Evolutionary conservation across 1,140 invertebrate species (phyloP).

Genomic region (Nebria ingens): DNA sequence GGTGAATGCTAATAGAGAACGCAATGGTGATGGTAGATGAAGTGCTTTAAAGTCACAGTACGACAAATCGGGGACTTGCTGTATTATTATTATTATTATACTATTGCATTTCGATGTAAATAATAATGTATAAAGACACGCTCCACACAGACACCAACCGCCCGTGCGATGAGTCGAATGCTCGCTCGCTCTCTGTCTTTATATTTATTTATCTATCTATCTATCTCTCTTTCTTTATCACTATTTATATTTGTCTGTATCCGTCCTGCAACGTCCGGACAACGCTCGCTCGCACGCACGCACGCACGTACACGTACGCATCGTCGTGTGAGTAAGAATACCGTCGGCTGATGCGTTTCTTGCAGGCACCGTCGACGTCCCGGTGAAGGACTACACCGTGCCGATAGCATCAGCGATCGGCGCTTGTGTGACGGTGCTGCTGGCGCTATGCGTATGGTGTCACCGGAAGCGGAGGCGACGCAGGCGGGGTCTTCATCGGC

Average conservation of each 20-base stretch:
- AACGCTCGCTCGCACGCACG: background rate
- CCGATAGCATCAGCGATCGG: conserved; percentile 38
- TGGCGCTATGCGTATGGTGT: conserved; percentile 30
- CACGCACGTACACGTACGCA: background rate
- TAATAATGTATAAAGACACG: too few species aligned
- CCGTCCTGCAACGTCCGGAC: too few species aligned
- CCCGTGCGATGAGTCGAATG: background rate
- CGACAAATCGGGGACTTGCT: too few species aligned
- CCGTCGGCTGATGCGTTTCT: conserved; percentile 2
- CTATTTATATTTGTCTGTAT: too few species aligned
- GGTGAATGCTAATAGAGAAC: too few species aligned
- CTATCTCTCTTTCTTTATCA: too few species aligned
- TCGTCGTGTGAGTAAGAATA: too few species aligned
- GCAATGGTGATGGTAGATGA: too few species aligned
- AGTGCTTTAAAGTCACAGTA: too few species aligned
- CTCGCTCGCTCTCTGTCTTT: background rate
- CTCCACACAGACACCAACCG: background rate
- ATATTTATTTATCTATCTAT: too few species aligned
- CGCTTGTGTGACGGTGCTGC: conserved; percentile 32
- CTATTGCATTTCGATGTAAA: too few species aligned
- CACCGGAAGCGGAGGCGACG: conserved; percentile 27
- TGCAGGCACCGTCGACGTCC: conserved; percentile 37
- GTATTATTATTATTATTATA: too few species aligned
- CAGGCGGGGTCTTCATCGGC: conserved; percentile 31
- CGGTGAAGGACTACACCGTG: conserved; percentile 40